phyloP scores from a whole-genome alignment of 2,797 vertebrate genomes.

The Babyrousa celebensis region DNA sequence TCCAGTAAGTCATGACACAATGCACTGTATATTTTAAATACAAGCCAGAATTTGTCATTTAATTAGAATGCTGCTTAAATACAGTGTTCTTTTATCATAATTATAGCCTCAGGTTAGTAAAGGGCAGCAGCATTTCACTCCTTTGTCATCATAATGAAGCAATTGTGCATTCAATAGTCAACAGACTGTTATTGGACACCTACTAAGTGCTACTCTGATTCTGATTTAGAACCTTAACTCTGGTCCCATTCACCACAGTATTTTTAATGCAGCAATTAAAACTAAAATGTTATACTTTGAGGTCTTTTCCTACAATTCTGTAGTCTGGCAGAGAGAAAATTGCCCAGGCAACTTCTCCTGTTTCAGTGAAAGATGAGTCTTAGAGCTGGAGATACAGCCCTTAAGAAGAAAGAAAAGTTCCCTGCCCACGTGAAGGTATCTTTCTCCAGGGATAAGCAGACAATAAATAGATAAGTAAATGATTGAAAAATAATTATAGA shows the following conservation, averaged over 20 bases:
- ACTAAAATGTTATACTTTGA: slow-evolving; percentile 3
- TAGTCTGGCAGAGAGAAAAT: not conserved
- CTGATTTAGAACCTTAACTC: slow-evolving; percentile 23
- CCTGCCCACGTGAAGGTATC: not conserved
- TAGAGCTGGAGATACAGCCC: not conserved
- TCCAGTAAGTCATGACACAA: slow-evolving; percentile 5
- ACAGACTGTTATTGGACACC: not conserved
- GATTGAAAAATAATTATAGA: slow-evolving; percentile 14
- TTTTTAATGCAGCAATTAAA: slow-evolving; percentile 55
- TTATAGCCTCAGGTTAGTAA: not conserved
- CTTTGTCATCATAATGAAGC: not conserved
- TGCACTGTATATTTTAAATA: slow-evolving; percentile 19
- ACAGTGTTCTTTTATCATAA: not conserved
- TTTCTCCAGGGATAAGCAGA: not conserved
- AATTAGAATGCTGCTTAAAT: slow-evolving; percentile 57
- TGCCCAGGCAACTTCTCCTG: not conserved
- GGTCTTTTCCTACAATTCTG: slow-evolving; percentile 44
- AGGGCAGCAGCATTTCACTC: not conserved
- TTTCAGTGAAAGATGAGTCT: slow-evolving; percentile 9
- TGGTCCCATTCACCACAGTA: not conserved
- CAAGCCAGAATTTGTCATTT: slow-evolving; percentile 54
- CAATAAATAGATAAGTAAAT: not conserved
- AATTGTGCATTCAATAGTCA: not conserved
- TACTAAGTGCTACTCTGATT: slow-evolving; percentile 8
- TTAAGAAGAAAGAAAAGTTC: not conserved